A percentile compares a stretch with the other conserved stretches of the same genome.
Conservation (phyloP, 2,797 vertebrate species). For the Odontamblyopus lacepedii region DNA sequence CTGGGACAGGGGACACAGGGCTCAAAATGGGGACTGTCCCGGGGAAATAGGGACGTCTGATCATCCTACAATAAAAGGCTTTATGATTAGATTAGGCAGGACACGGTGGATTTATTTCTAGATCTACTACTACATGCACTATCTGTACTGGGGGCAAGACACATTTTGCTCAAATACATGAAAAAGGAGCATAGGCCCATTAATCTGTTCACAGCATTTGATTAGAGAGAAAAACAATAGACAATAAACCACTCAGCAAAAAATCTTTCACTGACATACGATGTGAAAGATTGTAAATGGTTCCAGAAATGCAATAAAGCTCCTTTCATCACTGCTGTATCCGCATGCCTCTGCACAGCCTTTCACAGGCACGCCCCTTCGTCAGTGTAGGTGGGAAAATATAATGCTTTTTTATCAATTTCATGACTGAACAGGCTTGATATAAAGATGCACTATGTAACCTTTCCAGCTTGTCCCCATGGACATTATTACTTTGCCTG, state of each 20-base stretch:
- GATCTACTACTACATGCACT: no score
- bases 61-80: no score
- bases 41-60: no score
- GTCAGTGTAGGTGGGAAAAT: neutral
- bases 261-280: neutral
- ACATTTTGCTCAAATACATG: no score
- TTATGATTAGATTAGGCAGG: no score
- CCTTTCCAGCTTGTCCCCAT: neutral
- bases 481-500: neutral
- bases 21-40: no score
- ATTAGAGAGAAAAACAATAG: neutral
- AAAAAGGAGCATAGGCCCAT: no score
- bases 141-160: no score
- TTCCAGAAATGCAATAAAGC: neutral
- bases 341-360: neutral
- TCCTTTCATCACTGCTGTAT: neutral
- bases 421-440: neutral
- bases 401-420: neutral
- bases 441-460: neutral
- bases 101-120: no score
- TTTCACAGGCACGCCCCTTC: neutral
- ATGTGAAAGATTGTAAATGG: neutral
- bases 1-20: no score
- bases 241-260: neutral
- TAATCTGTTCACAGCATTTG: neutral